phyloP scores from a whole-genome alignment of 2,797 vertebrate genomes.

The Todus mexicanus region DNA sequence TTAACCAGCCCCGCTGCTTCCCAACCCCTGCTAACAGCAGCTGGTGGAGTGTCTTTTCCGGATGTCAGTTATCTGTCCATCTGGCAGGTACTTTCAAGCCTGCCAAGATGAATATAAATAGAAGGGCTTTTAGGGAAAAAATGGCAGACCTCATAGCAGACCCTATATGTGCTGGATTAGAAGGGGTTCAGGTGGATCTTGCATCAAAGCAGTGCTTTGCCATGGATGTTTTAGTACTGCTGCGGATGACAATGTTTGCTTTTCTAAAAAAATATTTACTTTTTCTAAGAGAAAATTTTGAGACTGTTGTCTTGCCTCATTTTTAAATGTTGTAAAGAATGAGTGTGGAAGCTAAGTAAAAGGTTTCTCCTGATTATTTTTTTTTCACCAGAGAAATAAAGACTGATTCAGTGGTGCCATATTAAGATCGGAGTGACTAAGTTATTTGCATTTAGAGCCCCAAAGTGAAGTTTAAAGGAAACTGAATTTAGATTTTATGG shows the following conservation, averaged over 20 bases:
- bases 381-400: not conserved
- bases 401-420: not conserved
- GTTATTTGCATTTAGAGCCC: not conserved
- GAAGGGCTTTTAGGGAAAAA: not conserved
- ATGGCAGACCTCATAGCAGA: not conserved
- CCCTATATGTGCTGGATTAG: not conserved
- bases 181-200: not conserved
- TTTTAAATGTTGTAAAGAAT: not conserved
- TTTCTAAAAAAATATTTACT: not conserved
- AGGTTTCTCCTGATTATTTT: not conserved
- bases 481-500: not conserved
- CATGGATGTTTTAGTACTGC: not conserved
- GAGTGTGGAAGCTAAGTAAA: not conserved
- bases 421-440: not conserved
- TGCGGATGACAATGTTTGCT: not conserved
- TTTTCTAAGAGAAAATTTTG: not conserved
- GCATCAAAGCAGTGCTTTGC: not conserved
- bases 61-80: conserved; percentile 44
- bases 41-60: conserved; percentile 28
- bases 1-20: conserved; percentile 20
- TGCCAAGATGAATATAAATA: conserved; percentile 22
- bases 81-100: conserved; percentile 47
- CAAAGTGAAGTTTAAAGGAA: not conserved
- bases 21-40: conserved; percentile 25
- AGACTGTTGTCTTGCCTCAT: not conserved